These are phyloP conservation scores for Tetramorium parvispinum DNA, from an alignment of 1,140 invertebrate species.

Conservation along the genomic window DNA sequence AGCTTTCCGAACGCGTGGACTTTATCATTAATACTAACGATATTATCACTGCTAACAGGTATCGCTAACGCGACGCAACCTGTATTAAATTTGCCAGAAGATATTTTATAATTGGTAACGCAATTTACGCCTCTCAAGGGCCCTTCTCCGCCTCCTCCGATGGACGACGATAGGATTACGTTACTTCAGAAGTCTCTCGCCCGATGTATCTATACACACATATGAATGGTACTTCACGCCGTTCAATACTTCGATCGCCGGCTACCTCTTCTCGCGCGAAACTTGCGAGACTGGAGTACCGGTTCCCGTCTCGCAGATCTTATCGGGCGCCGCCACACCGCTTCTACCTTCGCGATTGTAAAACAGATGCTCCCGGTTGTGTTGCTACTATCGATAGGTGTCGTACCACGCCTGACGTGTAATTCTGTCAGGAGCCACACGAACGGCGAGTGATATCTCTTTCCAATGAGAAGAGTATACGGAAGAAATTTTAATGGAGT, in stretches of 20 bases:
- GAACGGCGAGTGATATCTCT: slow-evolving; percentile 31
- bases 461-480: neutral
- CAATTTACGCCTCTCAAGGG: neutral
- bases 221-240: slow-evolving; percentile 20
- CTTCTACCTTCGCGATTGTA: slow-evolving; percentile 69
- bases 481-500: slow-evolving; percentile 22
- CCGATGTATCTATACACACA: slow-evolving; percentile 7
- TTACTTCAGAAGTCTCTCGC: slow-evolving; percentile 3
- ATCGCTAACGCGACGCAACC: neutral
- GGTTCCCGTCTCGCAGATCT: slow-evolving; percentile 75
- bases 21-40: slow-evolving; percentile 41
- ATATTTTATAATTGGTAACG: slow-evolving; percentile 30
- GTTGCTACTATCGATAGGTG: slow-evolving; percentile 37
- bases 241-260: slow-evolving; percentile 46
- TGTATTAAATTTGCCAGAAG: neutral
- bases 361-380: slow-evolving; percentile 70
- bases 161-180: slow-evolving; percentile 40
- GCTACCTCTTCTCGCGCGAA: slow-evolving; percentile 50
- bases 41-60: neutral
- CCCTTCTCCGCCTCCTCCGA: neutral
- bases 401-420: slow-evolving; percentile 12
- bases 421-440: slow-evolving; percentile 29
- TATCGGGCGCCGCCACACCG: slow-evolving; percentile 68
- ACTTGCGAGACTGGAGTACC: slow-evolving; percentile 69
- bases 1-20: neutral